Evolutionary conservation across 37 sponge, comb jelly and placozoan species (phyloP).

Genomic region (Mnemiopsis leidyi): DNA sequence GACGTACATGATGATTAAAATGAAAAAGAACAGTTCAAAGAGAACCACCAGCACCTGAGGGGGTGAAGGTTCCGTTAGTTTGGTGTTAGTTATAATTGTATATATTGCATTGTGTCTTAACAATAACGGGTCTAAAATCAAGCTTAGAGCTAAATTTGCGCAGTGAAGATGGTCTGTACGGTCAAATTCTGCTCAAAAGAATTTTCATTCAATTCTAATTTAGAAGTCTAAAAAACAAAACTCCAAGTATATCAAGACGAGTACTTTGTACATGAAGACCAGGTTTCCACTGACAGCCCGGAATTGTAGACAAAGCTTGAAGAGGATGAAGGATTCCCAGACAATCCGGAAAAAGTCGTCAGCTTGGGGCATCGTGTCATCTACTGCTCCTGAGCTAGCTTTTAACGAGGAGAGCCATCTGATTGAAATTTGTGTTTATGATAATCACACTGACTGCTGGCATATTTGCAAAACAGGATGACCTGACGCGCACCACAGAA

Average conservation of each 20-base stretch:
- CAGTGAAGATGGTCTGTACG: too few species aligned
- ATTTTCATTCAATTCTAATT: too few species aligned
- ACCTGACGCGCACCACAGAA: too few species aligned
- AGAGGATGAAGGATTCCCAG: conserved; percentile 23
- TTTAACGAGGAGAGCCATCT: conserved; percentile 43
- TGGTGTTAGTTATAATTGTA: background rate
- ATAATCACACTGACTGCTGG: background rate
- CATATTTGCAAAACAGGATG: too few species aligned
- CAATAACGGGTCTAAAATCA: too few species aligned
- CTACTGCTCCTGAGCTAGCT: background rate
- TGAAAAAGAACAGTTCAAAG: conserved; percentile 51
- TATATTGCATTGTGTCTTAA: too few species aligned
- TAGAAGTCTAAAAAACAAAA: too few species aligned
- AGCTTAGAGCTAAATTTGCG: too few species aligned
- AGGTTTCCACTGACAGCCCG: conserved; percentile 17
- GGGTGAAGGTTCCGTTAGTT: background rate
- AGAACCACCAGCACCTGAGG: conserved; percentile 26
- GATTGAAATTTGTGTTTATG: background rate
- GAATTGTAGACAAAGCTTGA: conserved; percentile 25
- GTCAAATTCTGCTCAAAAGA: too few species aligned
- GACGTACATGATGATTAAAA: conserved; percentile 64
- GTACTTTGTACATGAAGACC: conserved; percentile 61
- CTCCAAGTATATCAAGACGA: background rate
- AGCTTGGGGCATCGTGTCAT: background rate
- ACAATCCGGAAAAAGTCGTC: background rate